Evolutionary conservation across 2,113 vertebrate species (phyloP).

Genomic region (Dryoscopus gambensis): DNA sequence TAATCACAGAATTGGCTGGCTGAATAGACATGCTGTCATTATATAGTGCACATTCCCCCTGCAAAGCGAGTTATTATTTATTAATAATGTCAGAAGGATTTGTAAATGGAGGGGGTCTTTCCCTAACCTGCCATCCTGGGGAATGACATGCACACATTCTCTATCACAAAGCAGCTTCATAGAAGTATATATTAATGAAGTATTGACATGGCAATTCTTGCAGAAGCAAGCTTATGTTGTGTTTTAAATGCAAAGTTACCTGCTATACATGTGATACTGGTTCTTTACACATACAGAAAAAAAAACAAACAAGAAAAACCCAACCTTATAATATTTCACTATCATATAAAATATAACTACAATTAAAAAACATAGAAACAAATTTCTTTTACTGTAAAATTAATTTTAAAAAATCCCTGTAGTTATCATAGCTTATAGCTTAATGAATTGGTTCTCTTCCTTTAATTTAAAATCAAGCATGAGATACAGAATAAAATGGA

Average conservation of each 20-base stretch:
- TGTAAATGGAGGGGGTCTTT: not conserved
- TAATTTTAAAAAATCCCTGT: not conserved
- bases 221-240: not conserved
- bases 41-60: not conserved
- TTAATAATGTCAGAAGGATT: not conserved
- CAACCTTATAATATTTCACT: not conserved
- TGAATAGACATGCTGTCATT: not conserved
- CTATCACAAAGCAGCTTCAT: not conserved
- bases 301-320: not conserved
- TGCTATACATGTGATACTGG: not conserved
- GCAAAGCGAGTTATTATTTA: not conserved
- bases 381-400: not conserved
- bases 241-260: not conserved
- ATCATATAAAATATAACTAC: not conserved
- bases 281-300: not conserved
- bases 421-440: not conserved
- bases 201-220: not conserved
- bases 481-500: constrained; percentile 5
- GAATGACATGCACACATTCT: rapidly evolving
- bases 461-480: constrained; percentile 22
- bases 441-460: constrained; percentile 4
- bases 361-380: not conserved
- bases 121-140: not conserved
- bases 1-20: not conserved
- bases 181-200: not conserved